Evolutionary conservation across 2,797 vertebrate genomes (phyloP).

Genomic region (Leptoclinus maculatus): DNA sequence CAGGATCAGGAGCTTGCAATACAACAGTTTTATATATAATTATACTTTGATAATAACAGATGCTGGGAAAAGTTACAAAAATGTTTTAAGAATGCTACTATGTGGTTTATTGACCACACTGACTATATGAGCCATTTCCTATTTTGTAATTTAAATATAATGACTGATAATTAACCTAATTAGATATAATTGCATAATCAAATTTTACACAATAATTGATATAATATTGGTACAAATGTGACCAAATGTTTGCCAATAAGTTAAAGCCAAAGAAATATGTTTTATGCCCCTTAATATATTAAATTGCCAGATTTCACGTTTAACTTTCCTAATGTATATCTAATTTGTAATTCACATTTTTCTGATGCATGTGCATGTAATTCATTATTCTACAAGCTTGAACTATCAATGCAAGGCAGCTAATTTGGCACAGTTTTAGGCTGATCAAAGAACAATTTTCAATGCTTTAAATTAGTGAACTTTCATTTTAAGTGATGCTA

Average conservation of each 20-base stretch:
- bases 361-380: background rate
- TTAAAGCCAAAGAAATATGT: conserved; percentile 9
- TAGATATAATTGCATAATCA: conserved; percentile 55
- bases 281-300: background rate
- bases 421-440: background rate
- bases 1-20: conserved; percentile 36
- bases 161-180: conserved; percentile 49
- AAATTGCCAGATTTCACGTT: background rate
- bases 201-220: conserved; percentile 26
- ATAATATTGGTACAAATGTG: conserved; percentile 11
- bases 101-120: background rate
- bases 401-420: background rate
- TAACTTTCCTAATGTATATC: background rate
- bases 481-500: background rate
- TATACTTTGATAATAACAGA: conserved; percentile 48
- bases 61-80: conserved; percentile 42
- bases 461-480: background rate
- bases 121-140: conserved; percentile 20
- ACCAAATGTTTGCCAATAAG: conserved; percentile 13
- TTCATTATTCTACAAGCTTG: background rate
- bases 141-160: conserved; percentile 47
- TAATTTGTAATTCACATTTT: background rate
- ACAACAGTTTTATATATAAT: conserved; percentile 35
- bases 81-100: conserved; percentile 20
- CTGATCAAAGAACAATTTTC: background rate